Base-by-base conservation (phyloP, 2,113 vertebrate species). In the Anas platyrhynchos region DNA sequence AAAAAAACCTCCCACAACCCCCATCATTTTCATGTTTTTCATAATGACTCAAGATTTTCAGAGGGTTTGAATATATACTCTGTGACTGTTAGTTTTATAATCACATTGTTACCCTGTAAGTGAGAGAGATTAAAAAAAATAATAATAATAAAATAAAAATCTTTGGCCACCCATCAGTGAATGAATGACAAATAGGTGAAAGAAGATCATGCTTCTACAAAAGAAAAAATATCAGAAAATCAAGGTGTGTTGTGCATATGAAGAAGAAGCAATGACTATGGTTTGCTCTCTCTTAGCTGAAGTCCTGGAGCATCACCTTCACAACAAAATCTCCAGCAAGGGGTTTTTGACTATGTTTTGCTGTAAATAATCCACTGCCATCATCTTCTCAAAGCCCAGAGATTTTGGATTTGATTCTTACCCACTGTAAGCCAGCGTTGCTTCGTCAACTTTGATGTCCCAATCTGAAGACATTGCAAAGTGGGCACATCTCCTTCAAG, bases 11-110 rank as follows among this genome's bases (percentile, higher is more conserved):
- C 59, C 14, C 31, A 83, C 5, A 66, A 58, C 16, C 2, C 6
- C 25, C 13, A 11, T 5, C n/a, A 67, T 13, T 71, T 34, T 58
- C 34, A 13, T 0, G 0, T 75, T 59, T 74, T 87, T 61, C 2
- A 0, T 71, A 77, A 88, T 1, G 26, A 75, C 27, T 80, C 74
- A 68, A 21, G 31, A 6, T 75, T 86, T 23, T 76, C 48, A 79
- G 41, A 8, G 3, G 4, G 68, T 21, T 72, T 41, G 44, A 67
- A 90, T 63, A 65, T 10, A 68, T 2, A 2, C 34, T n/a, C 59
- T 0, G 62, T 0, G 1, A 34, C 43, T 31, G 16, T 71, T 26
- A 78, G 13, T 31, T 72, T 89, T 78, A 23, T 63, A 75, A 91
- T 11, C 31, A 6, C 13, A 87, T 41, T 3, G 2, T 59, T 48